phyloP scores from a whole-genome alignment of 2,113 vertebrate species.

The Vombatus ursinus region DNA sequence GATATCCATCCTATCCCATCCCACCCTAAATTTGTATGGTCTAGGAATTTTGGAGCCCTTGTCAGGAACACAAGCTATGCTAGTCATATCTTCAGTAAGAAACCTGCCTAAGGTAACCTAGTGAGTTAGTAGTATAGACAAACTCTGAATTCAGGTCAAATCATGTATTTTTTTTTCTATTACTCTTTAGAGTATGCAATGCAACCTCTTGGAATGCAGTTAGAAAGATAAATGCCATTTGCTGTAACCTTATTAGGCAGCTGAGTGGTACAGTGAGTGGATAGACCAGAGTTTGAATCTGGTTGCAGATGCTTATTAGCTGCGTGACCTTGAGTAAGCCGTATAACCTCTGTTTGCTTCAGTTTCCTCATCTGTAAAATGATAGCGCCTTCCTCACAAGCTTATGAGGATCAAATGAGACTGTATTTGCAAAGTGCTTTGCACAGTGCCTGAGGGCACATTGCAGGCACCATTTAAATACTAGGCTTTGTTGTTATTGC shows the following conservation, averaged over 20 bases:
- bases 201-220: slow-evolving; percentile 4
- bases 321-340: background rate
- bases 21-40: background rate
- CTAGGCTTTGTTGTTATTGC: background rate
- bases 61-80: background rate
- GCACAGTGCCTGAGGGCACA: background rate
- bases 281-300: background rate
- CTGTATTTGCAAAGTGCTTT: background rate
- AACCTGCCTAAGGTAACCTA: background rate
- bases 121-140: background rate
- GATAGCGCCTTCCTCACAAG: background rate
- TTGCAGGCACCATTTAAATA: background rate
- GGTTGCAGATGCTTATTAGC: background rate
- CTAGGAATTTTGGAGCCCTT: background rate
- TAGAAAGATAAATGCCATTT: slow-evolving; percentile 13
- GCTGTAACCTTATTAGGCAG: background rate
- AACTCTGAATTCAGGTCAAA: background rate
- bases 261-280: background rate
- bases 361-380: background rate
- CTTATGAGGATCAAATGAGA: background rate
- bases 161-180: background rate
- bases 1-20: background rate
- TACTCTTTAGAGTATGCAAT: background rate
- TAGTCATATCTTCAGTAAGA: background rate
- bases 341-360: background rate